Percentiles rank a stretch among this genome's conserved stretches.
phyloP scores from a whole-genome alignment of 2,113 vertebrate genomes.

The Phyllopteryx taeniolatus region DNA sequence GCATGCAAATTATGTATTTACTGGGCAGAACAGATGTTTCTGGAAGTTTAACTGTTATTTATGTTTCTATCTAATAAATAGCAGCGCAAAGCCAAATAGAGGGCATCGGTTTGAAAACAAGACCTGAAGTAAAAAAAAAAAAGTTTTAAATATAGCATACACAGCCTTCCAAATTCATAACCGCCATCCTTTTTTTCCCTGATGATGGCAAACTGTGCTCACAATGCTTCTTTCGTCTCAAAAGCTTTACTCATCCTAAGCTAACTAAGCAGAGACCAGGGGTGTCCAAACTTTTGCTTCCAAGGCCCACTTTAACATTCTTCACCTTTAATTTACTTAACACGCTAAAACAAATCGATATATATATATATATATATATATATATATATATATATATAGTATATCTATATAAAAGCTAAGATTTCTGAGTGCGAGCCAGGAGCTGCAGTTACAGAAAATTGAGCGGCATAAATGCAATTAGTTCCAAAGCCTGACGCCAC shows the following conservation, averaged over 20 bases:
- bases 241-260: background rate
- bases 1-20: conserved; percentile 23
- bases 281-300: too few species aligned
- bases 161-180: conserved; percentile 18
- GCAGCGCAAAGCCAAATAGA: background rate
- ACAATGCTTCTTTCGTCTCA: background rate
- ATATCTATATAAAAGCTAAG: too few species aligned
- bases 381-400: too few species aligned
- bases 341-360: too few species aligned
- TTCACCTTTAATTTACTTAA: too few species aligned
- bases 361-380: too few species aligned
- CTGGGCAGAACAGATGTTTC: conserved; percentile 16
- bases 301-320: too few species aligned
- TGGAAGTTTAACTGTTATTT: background rate
- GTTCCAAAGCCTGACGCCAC: too few species aligned
- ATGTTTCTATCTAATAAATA: background rate
- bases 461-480: too few species aligned
- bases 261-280: too few species aligned
- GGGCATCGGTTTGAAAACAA: background rate
- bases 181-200: conserved; percentile 6
- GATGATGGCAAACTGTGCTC: conserved; percentile 2
- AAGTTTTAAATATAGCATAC: conserved; percentile 48
- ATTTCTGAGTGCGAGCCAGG: too few species aligned
- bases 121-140: conserved; percentile 10
- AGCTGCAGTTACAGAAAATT: too few species aligned